Evolutionary conservation across 1,140 invertebrate genomes (phyloP).

Genomic region (Drosophila melanica): DNA sequence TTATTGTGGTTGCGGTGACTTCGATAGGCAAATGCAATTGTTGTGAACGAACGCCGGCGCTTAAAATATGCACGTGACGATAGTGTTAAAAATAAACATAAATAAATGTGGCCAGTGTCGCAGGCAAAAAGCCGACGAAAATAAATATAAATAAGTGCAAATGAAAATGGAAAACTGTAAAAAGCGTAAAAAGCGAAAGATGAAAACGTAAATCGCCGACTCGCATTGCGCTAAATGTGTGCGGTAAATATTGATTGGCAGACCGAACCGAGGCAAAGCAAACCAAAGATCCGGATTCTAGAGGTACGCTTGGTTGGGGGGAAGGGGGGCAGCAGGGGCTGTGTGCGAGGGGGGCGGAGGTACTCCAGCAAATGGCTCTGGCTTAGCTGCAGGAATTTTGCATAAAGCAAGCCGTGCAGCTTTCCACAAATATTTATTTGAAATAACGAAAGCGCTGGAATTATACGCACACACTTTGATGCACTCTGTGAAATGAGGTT

Average conservation of each 20-base stretch:
- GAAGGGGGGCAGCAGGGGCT: not conserved
- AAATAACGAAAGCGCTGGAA: conserved; percentile 26
- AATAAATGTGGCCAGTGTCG: conserved; percentile 51
- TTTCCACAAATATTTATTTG: conserved; percentile 52
- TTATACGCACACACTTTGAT: conserved; percentile 9
- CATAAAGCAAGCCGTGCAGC: conserved; percentile 19
- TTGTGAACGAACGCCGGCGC: conserved; percentile 14
- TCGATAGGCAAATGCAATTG: conserved; percentile 30
- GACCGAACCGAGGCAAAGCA: conserved; percentile 13
- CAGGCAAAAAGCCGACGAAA: conserved; percentile 33
- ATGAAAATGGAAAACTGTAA: conserved; percentile 55
- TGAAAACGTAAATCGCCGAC: conserved; percentile 43
- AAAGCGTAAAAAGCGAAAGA: conserved; percentile 46
- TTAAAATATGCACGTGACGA: conserved; percentile 59
- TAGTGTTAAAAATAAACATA: conserved; percentile 70
- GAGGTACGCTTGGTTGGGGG: too few relatives aligned
- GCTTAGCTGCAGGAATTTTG: conserved; percentile 8
- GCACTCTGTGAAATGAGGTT: conserved; percentile 16
- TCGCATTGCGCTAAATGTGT: conserved; percentile 65
- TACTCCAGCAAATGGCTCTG: too few relatives aligned
- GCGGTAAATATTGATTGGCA: conserved; percentile 66
- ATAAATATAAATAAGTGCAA: conserved; percentile 73
- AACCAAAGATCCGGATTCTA: conserved; percentile 4
- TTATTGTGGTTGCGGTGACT: not conserved
- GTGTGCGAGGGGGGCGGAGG: not conserved